Evolutionary conservation across 2,888 invertebrate species (phyloP).

Genomic region (Scaeva pyrastri): DNA sequence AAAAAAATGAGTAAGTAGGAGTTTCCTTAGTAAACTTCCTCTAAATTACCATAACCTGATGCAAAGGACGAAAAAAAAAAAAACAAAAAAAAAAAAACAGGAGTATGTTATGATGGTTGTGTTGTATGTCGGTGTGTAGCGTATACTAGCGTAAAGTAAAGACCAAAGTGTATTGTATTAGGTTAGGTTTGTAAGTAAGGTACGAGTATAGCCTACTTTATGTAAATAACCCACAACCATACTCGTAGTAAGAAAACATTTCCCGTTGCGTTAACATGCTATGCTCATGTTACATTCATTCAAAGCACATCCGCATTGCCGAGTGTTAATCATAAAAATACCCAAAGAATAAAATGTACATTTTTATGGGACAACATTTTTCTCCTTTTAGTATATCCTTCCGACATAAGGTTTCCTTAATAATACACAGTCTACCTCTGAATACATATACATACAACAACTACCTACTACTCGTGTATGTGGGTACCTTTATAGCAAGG

Average conservation of each 20-base stretch:
- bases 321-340: conserved; percentile 72
- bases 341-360: conserved; percentile 63
- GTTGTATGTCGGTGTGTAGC: not conserved
- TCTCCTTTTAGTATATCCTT: conserved; percentile 37
- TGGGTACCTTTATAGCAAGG: too few relatives aligned
- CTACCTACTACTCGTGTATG: not conserved
- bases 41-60: conserved; percentile 51
- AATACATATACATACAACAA: not conserved
- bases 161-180: too few relatives aligned
- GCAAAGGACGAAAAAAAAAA: not conserved
- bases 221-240: conserved; percentile 40
- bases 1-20: conserved; percentile 31
- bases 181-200: not conserved
- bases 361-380: conserved; percentile 71
- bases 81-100: too few relatives aligned
- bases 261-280: conserved; percentile 64
- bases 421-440: not conserved
- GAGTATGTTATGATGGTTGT: not conserved
- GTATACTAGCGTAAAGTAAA: not conserved
- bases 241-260: conserved; percentile 18
- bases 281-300: conserved; percentile 69
- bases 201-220: not conserved
- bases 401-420: not conserved
- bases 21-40: conserved; percentile 57
- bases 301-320: conserved; percentile 71